These are phyloP conservation scores for Siderastrea siderea DNA, from an alignment of 92 coral and sea anemone species.

Conservation along the genomic window DNA sequence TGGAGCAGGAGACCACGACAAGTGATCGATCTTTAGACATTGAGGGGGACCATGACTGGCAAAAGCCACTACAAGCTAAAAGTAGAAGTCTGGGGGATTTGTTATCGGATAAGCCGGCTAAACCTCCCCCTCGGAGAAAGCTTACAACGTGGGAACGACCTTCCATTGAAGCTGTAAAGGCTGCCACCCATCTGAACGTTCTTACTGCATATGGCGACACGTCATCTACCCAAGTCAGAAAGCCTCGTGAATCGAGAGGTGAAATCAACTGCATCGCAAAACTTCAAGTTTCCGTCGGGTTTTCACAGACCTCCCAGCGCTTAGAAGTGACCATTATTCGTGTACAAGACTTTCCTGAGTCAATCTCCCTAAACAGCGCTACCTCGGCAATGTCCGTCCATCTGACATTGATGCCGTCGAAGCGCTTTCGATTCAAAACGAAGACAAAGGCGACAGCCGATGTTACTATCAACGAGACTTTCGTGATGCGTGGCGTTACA, in stretches of 20 bases:
- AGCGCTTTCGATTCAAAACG: slow-evolving; percentile 75
- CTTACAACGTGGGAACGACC: slow-evolving; percentile 46
- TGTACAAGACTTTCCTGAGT: slow-evolving; percentile 67
- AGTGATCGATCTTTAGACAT: slow-evolving; percentile 18
- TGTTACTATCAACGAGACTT: slow-evolving; percentile 70
- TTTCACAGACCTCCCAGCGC: slow-evolving; percentile 74
- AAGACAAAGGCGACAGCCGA: slow-evolving; percentile 73
- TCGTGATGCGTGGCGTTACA: slow-evolving; percentile 68
- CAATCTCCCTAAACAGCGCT: slow-evolving; percentile 43
- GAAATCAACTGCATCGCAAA: slow-evolving; percentile 52
- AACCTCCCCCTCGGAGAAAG: slow-evolving; percentile 26
- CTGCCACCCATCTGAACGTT: slow-evolving; percentile 27
- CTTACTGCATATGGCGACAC: slow-evolving; percentile 43
- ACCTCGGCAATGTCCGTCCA: slow-evolving; percentile 70
- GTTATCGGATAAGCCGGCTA: slow-evolving; percentile 11
- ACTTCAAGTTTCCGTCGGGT: slow-evolving; percentile 75
- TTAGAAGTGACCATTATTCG: slow-evolving; percentile 70
- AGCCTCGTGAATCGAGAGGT: slow-evolving; percentile 32
- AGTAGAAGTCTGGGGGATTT: slow-evolving; percentile 47
- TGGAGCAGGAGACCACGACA: slow-evolving; percentile 22
- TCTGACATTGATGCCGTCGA: slow-evolving; percentile 67
- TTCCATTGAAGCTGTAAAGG: slow-evolving; percentile 31
- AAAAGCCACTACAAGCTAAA: not conserved
- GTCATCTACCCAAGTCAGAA: not conserved
- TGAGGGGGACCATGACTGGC: not conserved